Evolutionary conservation across 1,140 invertebrate species (phyloP), one percentile per base, ranked within the genome.

Genomic region (Agrilus planipennis): DNA sequence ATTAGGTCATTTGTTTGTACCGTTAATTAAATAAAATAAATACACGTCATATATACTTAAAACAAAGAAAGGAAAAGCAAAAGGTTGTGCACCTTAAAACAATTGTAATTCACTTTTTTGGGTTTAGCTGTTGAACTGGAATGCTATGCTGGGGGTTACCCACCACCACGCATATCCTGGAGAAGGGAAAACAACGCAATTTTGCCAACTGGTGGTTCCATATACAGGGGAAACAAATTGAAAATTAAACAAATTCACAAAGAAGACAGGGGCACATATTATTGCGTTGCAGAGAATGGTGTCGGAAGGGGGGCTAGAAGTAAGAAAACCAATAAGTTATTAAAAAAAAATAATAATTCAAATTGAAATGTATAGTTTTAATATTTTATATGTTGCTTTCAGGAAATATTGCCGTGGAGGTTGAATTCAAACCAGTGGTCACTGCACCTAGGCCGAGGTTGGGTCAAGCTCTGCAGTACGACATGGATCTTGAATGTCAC

Each of bases 401-500:
- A 55, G 51, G 53, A 32, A 90, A 91, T 53, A 85, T 92, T 46
- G 87, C 85, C 40, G 72, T 93, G 1, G 88, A 92, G 63, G 83
- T 91, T 16, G 86, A 91, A 64, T 89, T 88, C 52, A 68, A 84
- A 0, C 89, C 89, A 0, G 81, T 89, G 0, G 84, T 93, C 20
- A 80, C 76, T 2, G 83, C 87, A 11, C 81, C 84, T 0, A 68
- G 82, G 31, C 84, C 84, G 0, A 69, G 84, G 10, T 65, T 91
- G 12, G 84, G 84, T 15, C 81, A 93, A 71, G 89, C 89, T 3
- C 61, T 92, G 4, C 86, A 89, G 58, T 92, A 89, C 52, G 86
- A 92, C 50, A 89, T 89, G 81, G 88, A 93, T 55, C 58, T 94
- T 40, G 85, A 90, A 53, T 94, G 89, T 55, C 85, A 89, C 53